A percentile compares a stretch with the other conserved stretches of the same genome.
Evolutionary conservation across 1,140 invertebrate species (phyloP).

Genomic region (Temnothorax longispinosus): DNA sequence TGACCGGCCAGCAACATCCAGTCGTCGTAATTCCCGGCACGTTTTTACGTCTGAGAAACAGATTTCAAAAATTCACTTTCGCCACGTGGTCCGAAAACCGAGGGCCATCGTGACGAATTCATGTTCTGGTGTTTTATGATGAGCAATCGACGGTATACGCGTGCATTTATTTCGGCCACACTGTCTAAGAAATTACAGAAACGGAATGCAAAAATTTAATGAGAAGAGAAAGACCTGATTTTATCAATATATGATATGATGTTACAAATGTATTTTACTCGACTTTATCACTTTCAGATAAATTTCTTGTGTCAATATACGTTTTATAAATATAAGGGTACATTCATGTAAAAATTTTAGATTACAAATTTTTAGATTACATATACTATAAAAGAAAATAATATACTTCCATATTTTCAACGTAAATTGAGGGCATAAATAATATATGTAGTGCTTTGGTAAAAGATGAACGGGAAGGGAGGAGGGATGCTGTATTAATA

Average conservation of each 20-base stretch:
- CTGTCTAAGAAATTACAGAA: background rate
- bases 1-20: constrained; percentile 18
- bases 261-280: background rate
- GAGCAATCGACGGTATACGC: background rate
- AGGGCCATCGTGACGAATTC: constrained; percentile 26
- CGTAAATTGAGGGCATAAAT: constrained; percentile 1
- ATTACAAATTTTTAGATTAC: background rate
- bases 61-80: constrained; percentile 73
- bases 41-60: constrained; percentile 57
- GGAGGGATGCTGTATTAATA: background rate
- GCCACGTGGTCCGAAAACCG: constrained; percentile 16
- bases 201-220: background rate
- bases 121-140: constrained; percentile 30
- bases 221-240: background rate
- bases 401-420: background rate
- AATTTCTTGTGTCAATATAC: background rate
- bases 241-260: background rate
- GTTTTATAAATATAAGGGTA: background rate
- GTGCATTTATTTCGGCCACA: background rate
- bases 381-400: background rate
- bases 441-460: background rate
- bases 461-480: background rate
- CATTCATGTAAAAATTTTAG: background rate
- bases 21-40: constrained; percentile 56
- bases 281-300: background rate